Base-by-base conservation (phyloP, 2,113 vertebrate genomes). In the Illadopsis cleaveri region DNA sequence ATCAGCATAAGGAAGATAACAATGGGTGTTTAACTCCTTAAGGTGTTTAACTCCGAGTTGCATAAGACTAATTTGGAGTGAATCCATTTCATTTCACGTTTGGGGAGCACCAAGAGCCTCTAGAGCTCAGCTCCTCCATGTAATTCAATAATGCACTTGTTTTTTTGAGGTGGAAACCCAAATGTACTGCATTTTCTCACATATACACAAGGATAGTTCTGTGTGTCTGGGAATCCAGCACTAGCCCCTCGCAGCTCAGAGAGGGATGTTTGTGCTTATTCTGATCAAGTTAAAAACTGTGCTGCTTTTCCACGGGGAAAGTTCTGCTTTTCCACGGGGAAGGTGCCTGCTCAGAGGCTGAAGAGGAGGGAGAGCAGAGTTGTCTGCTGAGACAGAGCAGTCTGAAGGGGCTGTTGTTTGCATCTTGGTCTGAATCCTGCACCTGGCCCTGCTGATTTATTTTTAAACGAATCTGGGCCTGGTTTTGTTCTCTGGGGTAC, bases 1-100 rank as follows among this genome's bases (percentile, higher is more conserved):
- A 76, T 88, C 56, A 64, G 53, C 37, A 24, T 23, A 44, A 71
- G 92, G 80, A 50, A 86, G 89, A 68, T 78, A 94, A 84, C 83
- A 84, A 42, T 56, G 28, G 50, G 27, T 82, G 54, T 56, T 78
- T 91, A 88, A 89, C 68, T 80, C 51, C n/a, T 91, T n/a, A 51
- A 72, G 44, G 31, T 83, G 60, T 56, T 76, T 88, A 88, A 80
- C 58, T 80, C 48, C 12, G 58, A 81, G 54, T 73, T 79, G 51
- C 11, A 12, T 14, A 15, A 70, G 90, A 12, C 38, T 91, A 17
- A 37, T 58, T 89, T 83, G 51, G n/a, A 65, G 19, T 54, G 50
- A 66, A 37, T 77, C 50, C 1, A 3, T 60, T 86, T 85, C 27
- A 27, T 40, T 84, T 72, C 80, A 64, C 12, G 3, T 56, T 61